phyloP scores from a whole-genome alignment of 2,797 vertebrate species.

The Hyperoplus immaculatus region DNA sequence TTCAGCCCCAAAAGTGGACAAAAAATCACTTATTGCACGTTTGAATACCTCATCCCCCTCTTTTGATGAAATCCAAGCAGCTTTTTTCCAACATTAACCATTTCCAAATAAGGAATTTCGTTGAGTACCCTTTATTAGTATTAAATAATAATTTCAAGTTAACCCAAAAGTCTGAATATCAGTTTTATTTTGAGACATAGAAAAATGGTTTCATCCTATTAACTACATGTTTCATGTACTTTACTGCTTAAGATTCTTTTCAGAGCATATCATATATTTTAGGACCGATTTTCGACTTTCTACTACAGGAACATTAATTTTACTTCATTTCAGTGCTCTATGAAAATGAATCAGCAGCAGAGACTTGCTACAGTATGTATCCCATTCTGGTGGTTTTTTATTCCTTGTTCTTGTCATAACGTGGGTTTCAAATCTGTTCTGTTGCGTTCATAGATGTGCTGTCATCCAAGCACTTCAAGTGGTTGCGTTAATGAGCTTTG shows the following conservation, averaged over 20 bases:
- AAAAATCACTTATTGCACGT: background rate
- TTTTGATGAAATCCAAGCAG: background rate
- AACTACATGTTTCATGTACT: background rate
- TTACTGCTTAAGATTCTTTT: background rate
- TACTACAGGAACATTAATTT: conserved; percentile 3
- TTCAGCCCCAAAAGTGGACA: background rate
- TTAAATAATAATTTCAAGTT: background rate
- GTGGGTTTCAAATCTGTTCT: conserved; percentile 1
- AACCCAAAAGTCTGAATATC: conserved; percentile 1
- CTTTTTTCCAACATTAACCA: background rate
- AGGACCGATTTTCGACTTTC: background rate
- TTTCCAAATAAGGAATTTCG: background rate
- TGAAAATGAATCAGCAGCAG: background rate
- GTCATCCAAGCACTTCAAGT: background rate
- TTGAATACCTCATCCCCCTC: background rate
- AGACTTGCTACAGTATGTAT: background rate
- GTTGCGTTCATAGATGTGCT: no score
- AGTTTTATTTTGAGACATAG: background rate
- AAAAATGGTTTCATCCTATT: background rate
- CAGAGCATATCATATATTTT: background rate
- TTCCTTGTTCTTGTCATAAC: background rate
- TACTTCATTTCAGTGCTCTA: background rate
- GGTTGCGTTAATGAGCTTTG: background rate
- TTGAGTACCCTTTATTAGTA: background rate
- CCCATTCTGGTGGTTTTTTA: background rate